Conservation (phyloP, 1,140 invertebrate genomes). For the Papilio machaon region DNA sequence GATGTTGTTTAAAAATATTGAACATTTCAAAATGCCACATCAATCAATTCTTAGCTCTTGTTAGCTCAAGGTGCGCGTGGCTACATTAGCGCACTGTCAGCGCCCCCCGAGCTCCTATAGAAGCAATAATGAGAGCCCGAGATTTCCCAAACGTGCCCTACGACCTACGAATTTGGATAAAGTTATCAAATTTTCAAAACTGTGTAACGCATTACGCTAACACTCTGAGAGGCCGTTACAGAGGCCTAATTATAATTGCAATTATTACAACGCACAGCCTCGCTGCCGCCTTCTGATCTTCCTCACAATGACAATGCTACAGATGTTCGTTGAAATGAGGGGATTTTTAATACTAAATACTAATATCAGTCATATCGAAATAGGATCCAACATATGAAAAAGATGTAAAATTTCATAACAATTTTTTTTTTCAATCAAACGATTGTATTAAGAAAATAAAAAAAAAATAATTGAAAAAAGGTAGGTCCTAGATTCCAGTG, state of each 20-base stretch:
- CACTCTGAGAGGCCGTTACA: conserved; percentile 44
- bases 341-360: too few species aligned
- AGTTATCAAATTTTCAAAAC: conserved; percentile 81
- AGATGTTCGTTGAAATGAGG: not conserved
- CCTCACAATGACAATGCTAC: not conserved
- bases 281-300: not conserved
- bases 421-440: not conserved
- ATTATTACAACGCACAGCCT: conserved; percentile 47
- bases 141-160: conserved; percentile 77
- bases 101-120: conserved; percentile 62
- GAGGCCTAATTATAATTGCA: conserved; percentile 74
- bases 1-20: not conserved
- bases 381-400: not conserved
- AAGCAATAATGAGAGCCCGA: conserved; percentile 72
- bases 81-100: conserved; percentile 65
- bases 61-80: conserved; percentile 60
- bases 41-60: conserved; percentile 44
- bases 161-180: conserved; percentile 76
- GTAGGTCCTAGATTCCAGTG: too few species aligned
- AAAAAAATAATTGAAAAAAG: too few species aligned
- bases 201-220: conserved; percentile 69
- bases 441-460: too few species aligned
- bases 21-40: not conserved
- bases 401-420: too few species aligned
- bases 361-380: too few species aligned